Base-by-base conservation (phyloP, 2,797 vertebrate species). In the Cossypha polioptera region DNA sequence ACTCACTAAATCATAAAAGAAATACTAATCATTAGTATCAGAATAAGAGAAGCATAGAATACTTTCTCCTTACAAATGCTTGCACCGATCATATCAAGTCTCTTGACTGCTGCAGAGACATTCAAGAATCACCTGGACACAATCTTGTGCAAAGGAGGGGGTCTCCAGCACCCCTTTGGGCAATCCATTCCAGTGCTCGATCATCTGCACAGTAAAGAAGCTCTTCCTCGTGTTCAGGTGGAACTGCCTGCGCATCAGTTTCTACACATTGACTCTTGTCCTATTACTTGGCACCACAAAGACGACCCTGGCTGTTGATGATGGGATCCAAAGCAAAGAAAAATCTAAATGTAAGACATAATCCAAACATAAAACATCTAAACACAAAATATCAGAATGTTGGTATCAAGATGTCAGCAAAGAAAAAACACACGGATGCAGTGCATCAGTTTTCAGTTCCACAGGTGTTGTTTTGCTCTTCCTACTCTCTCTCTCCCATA, bases 331-430 rank as follows among this genome's bases (percentile, higher is more conserved):
- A 76, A 25, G 10, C 29, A 68, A 76, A 61, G 28, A 68, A 76
- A 53, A 85, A 45, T 29, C 47, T 61, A 68, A 53, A 53, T 45
- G 16, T 29, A 85, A 38, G 13, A 67, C 61, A 75, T 9, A 38
- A 45, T 29, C 18, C 43, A 58, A 19, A 50, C 8, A 33, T 40
- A 22, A 28, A 66, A 67, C 22, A 28, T 21, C 38, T 53, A 83
- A 47, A 40, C 20, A 53, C 8, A 82, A 62, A 71, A 47, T 28
- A 47, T 17, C 16, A 51, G 31, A 50, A 22, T 20, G 26, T 18
- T 18, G 15, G 5, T 28, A 28, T 43, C 15, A 67, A 67, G 29
- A 67, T 16, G 28, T 24, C 1, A 0, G 10, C 0, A 0, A 53
- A 16, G 28, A 53, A 45, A 51, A 61, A n/a, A 22, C 11, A 22